Evolutionary conservation across 2,113 vertebrate genomes (phyloP).

Genomic region (Turdus rufiventris): DNA sequence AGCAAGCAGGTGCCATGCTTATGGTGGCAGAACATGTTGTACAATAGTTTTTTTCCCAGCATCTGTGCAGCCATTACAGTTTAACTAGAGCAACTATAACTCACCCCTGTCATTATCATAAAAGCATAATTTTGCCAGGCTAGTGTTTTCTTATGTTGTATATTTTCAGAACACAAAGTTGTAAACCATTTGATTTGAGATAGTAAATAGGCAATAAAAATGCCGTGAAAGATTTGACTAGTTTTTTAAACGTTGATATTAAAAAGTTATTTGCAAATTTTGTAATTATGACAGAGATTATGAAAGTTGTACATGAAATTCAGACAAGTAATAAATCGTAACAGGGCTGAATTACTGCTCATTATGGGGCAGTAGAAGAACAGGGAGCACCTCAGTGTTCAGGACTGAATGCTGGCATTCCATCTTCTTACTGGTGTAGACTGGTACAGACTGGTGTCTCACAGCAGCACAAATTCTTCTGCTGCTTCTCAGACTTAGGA

Average conservation of each 20-base stretch:
- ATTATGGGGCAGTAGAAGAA: background rate
- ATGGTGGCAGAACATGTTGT: background rate
- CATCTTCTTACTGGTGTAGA: background rate
- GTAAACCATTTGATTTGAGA: constrained; percentile 52
- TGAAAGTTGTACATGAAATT: background rate
- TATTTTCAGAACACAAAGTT: constrained; percentile 25
- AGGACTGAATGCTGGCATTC: background rate
- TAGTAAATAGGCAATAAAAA: constrained; percentile 47
- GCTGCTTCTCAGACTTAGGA: background rate
- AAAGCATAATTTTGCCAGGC: constrained; percentile 51
- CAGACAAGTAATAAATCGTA: background rate
- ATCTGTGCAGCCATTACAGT: constrained; percentile 26
- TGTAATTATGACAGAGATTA: constrained; percentile 6
- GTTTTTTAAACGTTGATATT: background rate
- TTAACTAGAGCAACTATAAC: constrained; percentile 26
- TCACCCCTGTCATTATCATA: constrained; percentile 40
- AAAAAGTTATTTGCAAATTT: constrained; percentile 45
- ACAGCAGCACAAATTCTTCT: background rate
- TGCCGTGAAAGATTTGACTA: background rate
- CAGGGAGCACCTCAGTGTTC: background rate
- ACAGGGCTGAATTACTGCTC: background rate
- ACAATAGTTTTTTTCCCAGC: background rate
- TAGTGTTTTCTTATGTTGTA: constrained; percentile 25
- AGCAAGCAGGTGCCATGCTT: background rate
- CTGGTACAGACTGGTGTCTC: background rate